Base-by-base conservation (phyloP, 2,113 vertebrate genomes). In the Scartelaos histophorus region DNA sequence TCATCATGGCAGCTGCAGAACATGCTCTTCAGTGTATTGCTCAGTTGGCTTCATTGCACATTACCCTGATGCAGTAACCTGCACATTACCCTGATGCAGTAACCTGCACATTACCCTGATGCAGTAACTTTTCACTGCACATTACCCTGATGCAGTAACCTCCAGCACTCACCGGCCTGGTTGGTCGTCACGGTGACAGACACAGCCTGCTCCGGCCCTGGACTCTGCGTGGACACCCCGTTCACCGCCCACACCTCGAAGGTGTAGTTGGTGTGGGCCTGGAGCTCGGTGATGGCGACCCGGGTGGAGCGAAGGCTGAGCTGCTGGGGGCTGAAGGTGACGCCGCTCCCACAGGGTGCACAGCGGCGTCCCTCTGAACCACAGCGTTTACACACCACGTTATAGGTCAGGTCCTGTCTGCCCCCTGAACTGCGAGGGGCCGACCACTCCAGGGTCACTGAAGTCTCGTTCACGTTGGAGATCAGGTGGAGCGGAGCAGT, bases 241-340 rank as follows among this genome's bases (percentile, higher is more conserved):
- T 99, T 99, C 75, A 98, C 94, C 0, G 97, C 96, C 96, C 96
- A 97, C 85, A 99, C 95, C 85, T 98, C 96, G 65, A 99, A 99
- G 21, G 97, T 99, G 90, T 99, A 99, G 91, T 99, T 99, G 35
- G 97, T 98, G 87, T 99, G 98, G 3, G 98, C 98, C 83, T 98
- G 94, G 76, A 99, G 95, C 87, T 99, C 97, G 0, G 96, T 97
- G 87, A 99, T 97, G 78, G 97, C 98, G 79, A 99, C 96, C 47
- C 93, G 94, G 54, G 95, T 97, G 43, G 92, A 93, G 78, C 92
- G 95, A 79, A 99, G 91, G 74, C 94, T 94, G 3, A 95, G 95
- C 87, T 97, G 96, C 92, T 98, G 97, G 1, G 98, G 98, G 58
- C 95, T 95, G 81, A 96, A 99, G 85, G 97, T 97, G 74, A 99